Percentiles rank a stretch among this genome's conserved stretches.
Evolutionary conservation across 2,797 vertebrate species (phyloP).

Genomic region (Zenarchopterus dispar): DNA sequence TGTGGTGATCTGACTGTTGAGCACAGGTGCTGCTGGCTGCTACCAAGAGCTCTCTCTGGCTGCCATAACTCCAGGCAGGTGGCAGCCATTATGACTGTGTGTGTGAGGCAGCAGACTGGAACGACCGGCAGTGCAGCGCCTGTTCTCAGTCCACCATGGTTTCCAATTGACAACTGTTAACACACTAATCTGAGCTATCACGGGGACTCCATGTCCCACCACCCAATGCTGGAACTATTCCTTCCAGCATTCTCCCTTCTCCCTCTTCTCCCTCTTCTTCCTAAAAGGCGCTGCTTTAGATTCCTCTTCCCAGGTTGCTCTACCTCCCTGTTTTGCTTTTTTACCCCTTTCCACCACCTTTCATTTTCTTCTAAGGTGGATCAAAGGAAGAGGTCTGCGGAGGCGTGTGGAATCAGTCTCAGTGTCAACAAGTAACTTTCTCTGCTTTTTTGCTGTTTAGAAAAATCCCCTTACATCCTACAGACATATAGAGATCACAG

Average conservation of each 20-base stretch:
- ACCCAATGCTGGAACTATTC: conserved; percentile 5
- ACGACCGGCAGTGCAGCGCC: conserved; percentile 33
- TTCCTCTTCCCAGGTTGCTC: conserved; percentile 15
- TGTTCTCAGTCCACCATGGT: conserved; percentile 4
- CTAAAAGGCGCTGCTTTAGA: conserved; percentile 21
- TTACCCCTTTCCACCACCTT: conserved; percentile 25
- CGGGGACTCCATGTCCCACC: conserved; percentile 10
- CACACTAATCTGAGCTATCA: neutral
- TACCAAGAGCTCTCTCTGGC: conserved; percentile 33
- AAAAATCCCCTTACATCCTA: conserved; percentile 9
- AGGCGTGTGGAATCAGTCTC: conserved; percentile 57
- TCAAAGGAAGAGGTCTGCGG: conserved; percentile 61
- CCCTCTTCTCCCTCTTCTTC: conserved; percentile 11
- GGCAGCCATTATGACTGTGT: conserved; percentile 56
- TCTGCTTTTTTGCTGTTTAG: conserved; percentile 24
- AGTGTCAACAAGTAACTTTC: conserved; percentile 59
- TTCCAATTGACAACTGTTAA: neutral
- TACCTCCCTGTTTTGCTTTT: conserved; percentile 23
- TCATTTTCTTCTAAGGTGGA: conserved; percentile 63
- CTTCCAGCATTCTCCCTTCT: conserved; percentile 1
- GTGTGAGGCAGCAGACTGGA: conserved; percentile 49
- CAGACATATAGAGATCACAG: neutral
- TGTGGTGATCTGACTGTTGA: conserved; percentile 69
- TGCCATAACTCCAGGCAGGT: conserved; percentile 56
- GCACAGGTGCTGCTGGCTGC: conserved; percentile 71